Evolutionary conservation across 2,113 vertebrate genomes (phyloP).

Genomic region (Gymnorhina tibicen): DNA sequence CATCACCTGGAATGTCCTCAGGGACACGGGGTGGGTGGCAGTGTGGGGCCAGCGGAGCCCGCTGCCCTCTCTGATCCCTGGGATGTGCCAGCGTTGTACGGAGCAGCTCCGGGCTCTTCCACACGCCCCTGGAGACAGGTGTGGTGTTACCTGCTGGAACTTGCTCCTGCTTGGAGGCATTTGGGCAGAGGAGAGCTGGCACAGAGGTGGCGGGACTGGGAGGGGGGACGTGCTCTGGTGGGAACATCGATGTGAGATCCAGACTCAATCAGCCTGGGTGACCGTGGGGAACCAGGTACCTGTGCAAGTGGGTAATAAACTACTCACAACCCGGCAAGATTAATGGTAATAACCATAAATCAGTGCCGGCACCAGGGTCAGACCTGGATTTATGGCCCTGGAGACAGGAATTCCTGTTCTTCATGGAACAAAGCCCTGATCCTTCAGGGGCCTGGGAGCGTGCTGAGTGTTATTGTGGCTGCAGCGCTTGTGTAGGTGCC

Average conservation of each 20-base stretch:
- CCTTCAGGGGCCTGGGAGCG: not conserved
- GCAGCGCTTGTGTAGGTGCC: not conserved
- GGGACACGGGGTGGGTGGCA: not conserved
- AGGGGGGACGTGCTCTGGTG: not conserved
- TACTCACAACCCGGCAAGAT: conserved; percentile 11
- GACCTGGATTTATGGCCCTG: conserved; percentile 33
- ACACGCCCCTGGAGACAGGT: not conserved
- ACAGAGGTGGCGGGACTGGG: not conserved
- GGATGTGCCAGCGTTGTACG: accelerated
- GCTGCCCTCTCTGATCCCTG: not conserved
- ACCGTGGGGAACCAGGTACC: not conserved
- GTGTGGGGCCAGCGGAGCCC: not conserved
- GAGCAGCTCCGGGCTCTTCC: not conserved
- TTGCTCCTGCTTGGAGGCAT: not conserved
- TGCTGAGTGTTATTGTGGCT: not conserved
- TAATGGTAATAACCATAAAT: conserved; percentile 48
- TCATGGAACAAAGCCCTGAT: conserved; percentile 33
- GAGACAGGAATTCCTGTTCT: conserved; percentile 59
- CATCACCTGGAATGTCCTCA: accelerated
- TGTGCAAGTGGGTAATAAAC: conserved; percentile 9
- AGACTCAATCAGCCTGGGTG: not conserved
- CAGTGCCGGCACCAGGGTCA: not conserved
- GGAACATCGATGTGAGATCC: not conserved
- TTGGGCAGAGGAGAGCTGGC: not conserved
- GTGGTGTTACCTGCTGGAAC: not conserved